Base-by-base conservation (phyloP, 2,797 vertebrate genomes). In the Telmatherina bonti region DNA sequence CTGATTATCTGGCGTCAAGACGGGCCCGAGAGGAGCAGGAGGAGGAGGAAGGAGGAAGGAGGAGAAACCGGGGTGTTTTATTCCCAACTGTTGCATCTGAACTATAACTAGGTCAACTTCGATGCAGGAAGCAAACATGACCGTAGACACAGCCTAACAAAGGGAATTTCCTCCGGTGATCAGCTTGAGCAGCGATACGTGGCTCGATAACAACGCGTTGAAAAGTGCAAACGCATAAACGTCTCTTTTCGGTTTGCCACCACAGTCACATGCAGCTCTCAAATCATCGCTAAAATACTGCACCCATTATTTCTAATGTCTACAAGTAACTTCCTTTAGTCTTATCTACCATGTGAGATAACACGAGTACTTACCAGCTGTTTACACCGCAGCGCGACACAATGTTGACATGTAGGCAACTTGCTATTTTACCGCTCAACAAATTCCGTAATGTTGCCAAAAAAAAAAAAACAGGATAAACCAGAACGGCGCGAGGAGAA, bases 321-420 rank as follows among this genome's bases (percentile, higher is more conserved):
- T 8, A 1, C 30, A 20, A 31, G 7, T 49, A 52, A 62, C 58
- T 71, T 20, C 0, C 31, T 26, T 11, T 4, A 24, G n/a, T 15
- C 62, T 16, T 58, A 58, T 24, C 9, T 73, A 60, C 45, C 41
- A 54, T 26, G 27, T 5, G 30, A 20, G 27, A 35, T 76, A 72
- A 76, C n/a, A 62, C 2, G 51, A 67, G 72, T 67, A 95, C 94
- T 90, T 91, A 95, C 94, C 94, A 94, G 93, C 93, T 93, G 94
- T 93, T 94, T 86, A 93, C 84, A 58, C 77, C 63, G 84, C 86
- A 70, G 73, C 5, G 3, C 69, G 71, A 59, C 83, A 86, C 88
- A 78, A 76, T 85, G 93, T 91, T 90, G 92, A 93, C 94, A 95
- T 95, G 93, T 51, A 95, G 91, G 88, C 91, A 89, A 91, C 79